Evolutionary conservation across 2,888 invertebrate species (phyloP).

Genomic region (Phanerotoma sp.): DNA sequence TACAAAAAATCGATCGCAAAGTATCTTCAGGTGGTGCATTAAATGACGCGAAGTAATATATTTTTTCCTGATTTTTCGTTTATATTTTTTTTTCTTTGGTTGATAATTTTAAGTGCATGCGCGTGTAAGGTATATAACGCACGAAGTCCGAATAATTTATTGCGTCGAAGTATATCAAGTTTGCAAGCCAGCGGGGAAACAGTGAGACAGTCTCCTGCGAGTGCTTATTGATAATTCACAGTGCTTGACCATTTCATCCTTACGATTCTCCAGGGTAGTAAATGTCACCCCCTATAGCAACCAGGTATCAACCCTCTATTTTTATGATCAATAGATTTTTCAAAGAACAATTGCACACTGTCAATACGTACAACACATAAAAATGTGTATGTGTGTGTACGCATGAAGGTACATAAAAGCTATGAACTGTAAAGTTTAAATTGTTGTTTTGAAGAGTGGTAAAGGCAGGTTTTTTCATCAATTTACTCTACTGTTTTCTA

Average conservation of each 20-base stretch:
- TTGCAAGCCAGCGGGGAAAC: conserved; percentile 32
- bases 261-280: conserved; percentile 24
- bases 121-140: conserved; percentile 21
- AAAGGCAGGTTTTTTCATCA: too few relatives aligned
- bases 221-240: conserved; percentile 56
- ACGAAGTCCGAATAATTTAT: conserved; percentile 52
- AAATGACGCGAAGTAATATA: too few relatives aligned
- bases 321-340: background rate
- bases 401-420: too few relatives aligned
- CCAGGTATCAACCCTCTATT: conserved; percentile 1
- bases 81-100: background rate
- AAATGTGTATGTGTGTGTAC: too few relatives aligned
- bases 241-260: conserved; percentile 39
- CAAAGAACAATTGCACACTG: background rate
- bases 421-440: too few relatives aligned
- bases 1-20: too few relatives aligned
- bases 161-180: conserved; percentile 40
- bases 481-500: too few relatives aligned
- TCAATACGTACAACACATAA: too few relatives aligned
- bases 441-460: too few relatives aligned
- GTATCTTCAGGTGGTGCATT: too few relatives aligned
- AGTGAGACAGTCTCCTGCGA: conserved; percentile 40
- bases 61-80: conserved; percentile 4
- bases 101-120: conserved; percentile 13
- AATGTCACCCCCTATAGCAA: conserved; percentile 17